Conservation (phyloP, 2,797 vertebrate genomes). For the Smutsia temminckii region DNA sequence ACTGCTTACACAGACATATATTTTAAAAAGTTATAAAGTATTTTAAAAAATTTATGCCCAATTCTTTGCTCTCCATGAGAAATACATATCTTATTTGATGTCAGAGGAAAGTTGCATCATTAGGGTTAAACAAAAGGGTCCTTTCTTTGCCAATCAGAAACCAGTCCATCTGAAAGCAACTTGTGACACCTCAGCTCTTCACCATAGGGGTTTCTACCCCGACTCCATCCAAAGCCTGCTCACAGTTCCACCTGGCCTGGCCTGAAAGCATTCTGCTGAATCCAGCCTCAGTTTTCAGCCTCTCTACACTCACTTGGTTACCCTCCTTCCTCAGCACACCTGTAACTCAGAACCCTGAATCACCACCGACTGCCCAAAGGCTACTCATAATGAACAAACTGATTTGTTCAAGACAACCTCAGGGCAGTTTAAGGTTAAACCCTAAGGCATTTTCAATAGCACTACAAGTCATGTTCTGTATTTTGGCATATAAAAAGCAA, state of each 20-base stretch:
- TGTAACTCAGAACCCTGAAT: conserved; percentile 16
- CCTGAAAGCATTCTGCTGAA: neutral
- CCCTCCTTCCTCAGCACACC: neutral
- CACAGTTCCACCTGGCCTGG: neutral
- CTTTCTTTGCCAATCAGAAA: conserved; percentile 36
- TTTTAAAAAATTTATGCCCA: neutral
- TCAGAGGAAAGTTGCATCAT: neutral
- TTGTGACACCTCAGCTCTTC: neutral
- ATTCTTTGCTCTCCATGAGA: conserved; percentile 49
- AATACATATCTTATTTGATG: conserved; percentile 4
- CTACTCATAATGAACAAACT: neutral
- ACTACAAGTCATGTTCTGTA: neutral
- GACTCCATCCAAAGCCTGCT: neutral
- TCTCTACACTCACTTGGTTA: neutral
- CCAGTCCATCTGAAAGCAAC: conserved; percentile 23
- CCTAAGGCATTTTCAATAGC: conserved; percentile 4
- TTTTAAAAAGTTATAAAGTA: neutral
- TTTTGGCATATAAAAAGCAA: neutral
- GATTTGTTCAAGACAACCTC: neutral
- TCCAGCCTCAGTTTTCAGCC: neutral
- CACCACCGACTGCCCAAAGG: neutral
- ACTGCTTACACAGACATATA: neutral
- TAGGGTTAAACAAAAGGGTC: neutral
- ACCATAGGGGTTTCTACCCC: neutral
- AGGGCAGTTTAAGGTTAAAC: neutral